phyloP scores from a whole-genome alignment of 1,140 invertebrate species.

The Charaxes varanes region DNA sequence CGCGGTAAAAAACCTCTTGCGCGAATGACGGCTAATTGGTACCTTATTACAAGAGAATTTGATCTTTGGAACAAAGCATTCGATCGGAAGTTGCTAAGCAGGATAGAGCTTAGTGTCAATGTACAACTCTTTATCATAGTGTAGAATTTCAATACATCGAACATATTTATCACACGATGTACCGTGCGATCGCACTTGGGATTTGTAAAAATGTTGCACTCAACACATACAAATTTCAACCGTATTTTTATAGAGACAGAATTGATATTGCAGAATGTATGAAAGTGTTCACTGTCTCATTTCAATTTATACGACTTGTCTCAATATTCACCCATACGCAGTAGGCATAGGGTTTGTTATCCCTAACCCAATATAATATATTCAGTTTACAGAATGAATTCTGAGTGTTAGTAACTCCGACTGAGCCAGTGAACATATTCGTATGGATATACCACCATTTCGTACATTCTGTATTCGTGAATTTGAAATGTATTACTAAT shows the following conservation, averaged over 20 bases:
- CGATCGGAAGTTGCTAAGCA: slow-evolving; percentile 3
- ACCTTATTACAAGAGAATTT: too few relatives aligned
- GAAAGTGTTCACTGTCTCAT: slow-evolving; percentile 41
- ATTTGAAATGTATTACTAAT: too few relatives aligned
- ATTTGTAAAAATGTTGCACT: slow-evolving; percentile 49
- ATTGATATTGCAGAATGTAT: slow-evolving; percentile 34
- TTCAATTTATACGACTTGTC: slow-evolving; percentile 32
- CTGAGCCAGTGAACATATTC: slow-evolving; percentile 71
- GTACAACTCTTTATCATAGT: slow-evolving; percentile 42
- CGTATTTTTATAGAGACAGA: slow-evolving; percentile 29
- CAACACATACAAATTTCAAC: slow-evolving; percentile 31
- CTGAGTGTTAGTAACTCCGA: slow-evolving; percentile 70
- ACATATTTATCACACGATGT: slow-evolving; percentile 55
- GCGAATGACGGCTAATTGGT: too few relatives aligned
- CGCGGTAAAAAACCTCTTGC: too few relatives aligned
- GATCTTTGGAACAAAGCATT: background rate
- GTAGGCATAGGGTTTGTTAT: slow-evolving; percentile 40
- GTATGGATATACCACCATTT: too few relatives aligned
- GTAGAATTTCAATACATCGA: slow-evolving; percentile 57
- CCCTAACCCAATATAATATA: slow-evolving; percentile 53
- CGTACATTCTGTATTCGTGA: too few relatives aligned
- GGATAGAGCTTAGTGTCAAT: slow-evolving; percentile 17
- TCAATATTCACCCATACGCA: slow-evolving; percentile 38
- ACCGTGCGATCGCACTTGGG: slow-evolving; percentile 56
- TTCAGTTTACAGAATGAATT: slow-evolving; percentile 72